These are phyloP conservation scores for Trissolcus brochymenae DNA, from an alignment of 2,888 invertebrate species.

Conservation along the genomic window DNA sequence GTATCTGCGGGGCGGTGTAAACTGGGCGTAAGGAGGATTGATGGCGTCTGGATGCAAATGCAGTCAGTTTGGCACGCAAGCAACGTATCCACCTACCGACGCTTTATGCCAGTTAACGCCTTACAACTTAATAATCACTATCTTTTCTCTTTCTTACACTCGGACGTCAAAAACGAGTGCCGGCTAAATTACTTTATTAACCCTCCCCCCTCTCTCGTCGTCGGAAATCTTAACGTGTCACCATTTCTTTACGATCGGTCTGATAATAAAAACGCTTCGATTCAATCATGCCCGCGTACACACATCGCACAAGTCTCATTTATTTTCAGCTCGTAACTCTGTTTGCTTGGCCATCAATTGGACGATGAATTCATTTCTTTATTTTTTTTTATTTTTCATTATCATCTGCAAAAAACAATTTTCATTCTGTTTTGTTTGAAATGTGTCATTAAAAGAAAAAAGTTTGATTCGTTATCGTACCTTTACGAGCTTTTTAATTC, in stretches of 20 bases:
- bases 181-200: slow-evolving; percentile 69
- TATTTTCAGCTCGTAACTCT: slow-evolving; percentile 37
- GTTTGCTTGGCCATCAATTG: slow-evolving; percentile 33
- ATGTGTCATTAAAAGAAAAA: too few species aligned
- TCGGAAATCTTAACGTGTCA: slow-evolving; percentile 58
- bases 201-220: slow-evolving; percentile 58
- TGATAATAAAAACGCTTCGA: slow-evolving; percentile 40
- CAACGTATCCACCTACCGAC: slow-evolving; percentile 74
- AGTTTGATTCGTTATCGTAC: too few species aligned
- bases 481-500: too few species aligned
- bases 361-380: neutral
- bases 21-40: slow-evolving; percentile 76
- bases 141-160: slow-evolving; percentile 61
- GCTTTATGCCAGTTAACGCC: slow-evolving; percentile 77
- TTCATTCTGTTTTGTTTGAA: too few species aligned
- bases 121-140: slow-evolving; percentile 76
- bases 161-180: slow-evolving; percentile 57
- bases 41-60: slow-evolving; percentile 77
- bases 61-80: slow-evolving; percentile 74
- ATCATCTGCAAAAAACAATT: too few species aligned
- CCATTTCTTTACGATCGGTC: slow-evolving; percentile 46
- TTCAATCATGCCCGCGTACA: slow-evolving; percentile 24
- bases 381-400: too few species aligned
- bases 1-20: slow-evolving; percentile 62
- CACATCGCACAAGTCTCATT: slow-evolving; percentile 26